Conservation (phyloP, 64 coral and sea anemone species). For the Cladopsammia gracilis region DNA sequence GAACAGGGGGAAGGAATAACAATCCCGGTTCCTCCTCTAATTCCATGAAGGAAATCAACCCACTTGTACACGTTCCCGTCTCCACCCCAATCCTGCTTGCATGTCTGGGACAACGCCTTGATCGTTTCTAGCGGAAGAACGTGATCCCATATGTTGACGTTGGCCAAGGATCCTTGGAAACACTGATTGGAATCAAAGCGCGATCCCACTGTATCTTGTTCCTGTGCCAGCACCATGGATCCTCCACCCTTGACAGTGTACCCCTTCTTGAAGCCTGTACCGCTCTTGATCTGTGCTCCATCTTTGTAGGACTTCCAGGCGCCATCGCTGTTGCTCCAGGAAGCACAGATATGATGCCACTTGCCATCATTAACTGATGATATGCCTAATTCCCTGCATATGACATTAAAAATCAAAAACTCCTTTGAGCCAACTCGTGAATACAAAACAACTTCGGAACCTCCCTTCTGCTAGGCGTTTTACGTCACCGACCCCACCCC, state of each 20-base stretch:
- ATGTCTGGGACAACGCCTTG: not conserved
- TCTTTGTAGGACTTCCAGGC: not conserved
- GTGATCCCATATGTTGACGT: not conserved
- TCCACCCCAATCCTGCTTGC: not conserved
- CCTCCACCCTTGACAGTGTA: slow-evolving; percentile 1
- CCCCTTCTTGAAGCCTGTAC: not conserved
- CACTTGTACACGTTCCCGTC: not conserved
- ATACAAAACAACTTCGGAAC: too few species aligned
- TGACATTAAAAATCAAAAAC: too few species aligned
- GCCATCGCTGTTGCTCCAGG: slow-evolving; percentile 9
- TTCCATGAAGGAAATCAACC: not conserved
- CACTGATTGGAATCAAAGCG: not conserved
- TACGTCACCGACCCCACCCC: too few species aligned
- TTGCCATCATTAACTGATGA: slow-evolving; percentile 9
- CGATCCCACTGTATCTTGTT: slow-evolving; percentile 21
- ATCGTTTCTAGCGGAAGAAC: not conserved
- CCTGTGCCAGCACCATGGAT: not conserved
- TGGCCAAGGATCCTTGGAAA: not conserved
- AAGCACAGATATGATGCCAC: slow-evolving; percentile 4
- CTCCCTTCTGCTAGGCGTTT: too few species aligned
- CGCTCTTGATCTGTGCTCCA: not conserved
- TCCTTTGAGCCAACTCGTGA: too few species aligned
- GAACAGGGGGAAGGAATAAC: not conserved
- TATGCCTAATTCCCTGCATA: too few species aligned
- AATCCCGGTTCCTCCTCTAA: not conserved